Conservation (phyloP, 2,888 invertebrate species). For the Catocala nupta region DNA sequence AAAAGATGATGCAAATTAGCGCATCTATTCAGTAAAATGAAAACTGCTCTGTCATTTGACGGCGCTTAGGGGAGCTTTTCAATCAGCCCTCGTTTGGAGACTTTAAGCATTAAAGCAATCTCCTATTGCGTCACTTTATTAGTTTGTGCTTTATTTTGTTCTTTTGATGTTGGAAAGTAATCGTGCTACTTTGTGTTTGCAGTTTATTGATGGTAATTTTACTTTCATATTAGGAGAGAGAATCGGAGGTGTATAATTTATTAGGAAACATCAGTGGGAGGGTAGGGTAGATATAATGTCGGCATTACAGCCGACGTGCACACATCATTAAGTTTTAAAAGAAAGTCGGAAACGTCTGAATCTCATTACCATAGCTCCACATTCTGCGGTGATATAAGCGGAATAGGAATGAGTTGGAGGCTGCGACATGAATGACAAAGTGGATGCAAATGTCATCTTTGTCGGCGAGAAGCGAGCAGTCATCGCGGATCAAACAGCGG, state of each 20-base stretch:
- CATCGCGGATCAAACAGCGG: constrained; percentile 66
- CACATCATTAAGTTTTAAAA: constrained; percentile 69
- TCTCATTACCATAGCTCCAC: constrained; percentile 76
- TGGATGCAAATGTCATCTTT: constrained; percentile 83
- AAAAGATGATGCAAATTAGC: constrained; percentile 85
- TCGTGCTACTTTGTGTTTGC: constrained; percentile 68
- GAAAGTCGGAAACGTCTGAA: constrained; percentile 74
- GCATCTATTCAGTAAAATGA: constrained; percentile 83
- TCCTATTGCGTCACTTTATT: constrained; percentile 83
- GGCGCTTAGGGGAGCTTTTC: constrained; percentile 77
- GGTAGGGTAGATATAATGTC: constrained; percentile 35
- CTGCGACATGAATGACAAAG: constrained; percentile 84
- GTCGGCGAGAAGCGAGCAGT: constrained; percentile 68
- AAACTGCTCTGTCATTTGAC: constrained; percentile 78
- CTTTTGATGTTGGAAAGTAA: constrained; percentile 83
- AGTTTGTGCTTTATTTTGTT: constrained; percentile 79
- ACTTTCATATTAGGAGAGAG: constrained; percentile 34
- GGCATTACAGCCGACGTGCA: constrained; percentile 50
- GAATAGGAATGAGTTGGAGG: constrained; percentile 79
- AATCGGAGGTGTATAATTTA: constrained; percentile 35
- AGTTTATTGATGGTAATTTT: constrained; percentile 53
- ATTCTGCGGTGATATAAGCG: constrained; percentile 69
- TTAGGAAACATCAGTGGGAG: constrained; percentile 26
- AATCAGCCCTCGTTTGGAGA: constrained; percentile 81
- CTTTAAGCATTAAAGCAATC: constrained; percentile 84